Percentiles rank a stretch among this genome's conserved stretches.
These are phyloP conservation scores for Phoeniculus purpureus DNA, from an alignment of 2,797 vertebrate genomes.

Conservation along the genomic window DNA sequence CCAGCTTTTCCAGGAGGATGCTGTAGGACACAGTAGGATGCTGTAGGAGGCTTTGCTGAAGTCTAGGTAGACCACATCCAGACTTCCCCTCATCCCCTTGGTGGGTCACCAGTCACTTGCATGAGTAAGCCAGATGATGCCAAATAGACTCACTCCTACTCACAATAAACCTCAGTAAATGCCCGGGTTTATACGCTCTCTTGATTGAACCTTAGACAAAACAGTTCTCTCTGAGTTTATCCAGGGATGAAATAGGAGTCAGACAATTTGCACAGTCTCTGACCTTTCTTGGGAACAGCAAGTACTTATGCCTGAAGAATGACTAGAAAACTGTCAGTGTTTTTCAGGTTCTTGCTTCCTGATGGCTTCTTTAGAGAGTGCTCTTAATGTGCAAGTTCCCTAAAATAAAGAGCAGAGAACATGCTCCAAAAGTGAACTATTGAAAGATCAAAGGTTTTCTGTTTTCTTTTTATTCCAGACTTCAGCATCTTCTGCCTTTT, in stretches of 20 bases:
- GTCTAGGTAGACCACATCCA: too few relatives aligned
- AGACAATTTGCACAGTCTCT: neutral
- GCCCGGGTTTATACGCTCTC: neutral
- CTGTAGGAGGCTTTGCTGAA: too few relatives aligned
- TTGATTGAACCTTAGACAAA: neutral
- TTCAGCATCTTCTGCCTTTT: neutral
- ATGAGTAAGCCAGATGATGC: neutral
- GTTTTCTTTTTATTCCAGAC: neutral
- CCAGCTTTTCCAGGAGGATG: too few relatives aligned
- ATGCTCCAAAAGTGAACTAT: neutral
- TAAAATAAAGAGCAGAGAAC: neutral
- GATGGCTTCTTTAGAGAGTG: neutral
- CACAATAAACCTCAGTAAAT: neutral
- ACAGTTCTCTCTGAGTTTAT: neutral
- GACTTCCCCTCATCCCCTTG: too few relatives aligned
- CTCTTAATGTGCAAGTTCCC: neutral
- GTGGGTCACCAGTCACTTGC: neutral
- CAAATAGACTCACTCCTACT: neutral
- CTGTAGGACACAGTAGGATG: too few relatives aligned
- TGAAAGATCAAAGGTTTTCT: neutral
- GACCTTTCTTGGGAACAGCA: neutral
- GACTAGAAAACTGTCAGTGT: neutral
- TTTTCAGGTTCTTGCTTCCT: neutral
- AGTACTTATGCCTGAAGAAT: neutral
- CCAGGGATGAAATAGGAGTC: neutral